A percentile compares a stretch with the other conserved stretches of the same genome.
These are phyloP conservation scores for Etheostoma spectabile DNA, from an alignment of 2,113 vertebrate genomes.

Conservation along the genomic window DNA sequence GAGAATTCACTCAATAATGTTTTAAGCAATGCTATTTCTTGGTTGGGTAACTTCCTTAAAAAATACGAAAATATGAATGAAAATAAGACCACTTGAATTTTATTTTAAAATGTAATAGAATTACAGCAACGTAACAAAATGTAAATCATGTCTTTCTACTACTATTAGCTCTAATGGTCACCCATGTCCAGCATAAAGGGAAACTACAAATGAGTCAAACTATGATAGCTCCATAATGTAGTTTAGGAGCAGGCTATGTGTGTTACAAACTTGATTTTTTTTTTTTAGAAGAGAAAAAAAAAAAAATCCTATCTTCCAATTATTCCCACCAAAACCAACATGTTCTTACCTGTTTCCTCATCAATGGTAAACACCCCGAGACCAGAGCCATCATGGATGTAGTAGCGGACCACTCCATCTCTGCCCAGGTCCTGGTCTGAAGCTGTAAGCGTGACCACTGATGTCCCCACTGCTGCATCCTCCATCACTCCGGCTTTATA, in stretches of 20 bases:
- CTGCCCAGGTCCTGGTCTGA: slow-evolving; percentile 89
- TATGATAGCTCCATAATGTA: neutral
- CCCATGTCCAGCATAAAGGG: neutral
- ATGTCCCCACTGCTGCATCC: slow-evolving; percentile 87
- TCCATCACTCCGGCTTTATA: slow-evolving; percentile 89
- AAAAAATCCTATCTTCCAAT: too few relatives aligned
- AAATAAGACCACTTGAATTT: neutral
- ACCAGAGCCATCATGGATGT: slow-evolving; percentile 91
- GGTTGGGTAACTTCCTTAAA: neutral
- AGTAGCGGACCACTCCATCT: slow-evolving; percentile 92
- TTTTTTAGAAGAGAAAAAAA: too few relatives aligned
- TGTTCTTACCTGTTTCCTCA: slow-evolving; percentile 90
- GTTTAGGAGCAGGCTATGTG: neutral
- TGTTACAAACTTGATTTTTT: neutral
- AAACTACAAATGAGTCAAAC: neutral
- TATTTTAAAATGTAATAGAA: neutral
- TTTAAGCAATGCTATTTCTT: neutral
- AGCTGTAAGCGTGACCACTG: slow-evolving; percentile 86
- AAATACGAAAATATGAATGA: neutral
- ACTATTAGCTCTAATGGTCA: neutral
- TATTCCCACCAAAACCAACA: neutral
- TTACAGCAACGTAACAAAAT: neutral
- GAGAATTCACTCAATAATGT: too few relatives aligned
- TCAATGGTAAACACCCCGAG: slow-evolving; percentile 90
- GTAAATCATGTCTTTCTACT: neutral